Conservation (phyloP, 2,888 invertebrate species). For the Dasysyrphus albostriatus region DNA sequence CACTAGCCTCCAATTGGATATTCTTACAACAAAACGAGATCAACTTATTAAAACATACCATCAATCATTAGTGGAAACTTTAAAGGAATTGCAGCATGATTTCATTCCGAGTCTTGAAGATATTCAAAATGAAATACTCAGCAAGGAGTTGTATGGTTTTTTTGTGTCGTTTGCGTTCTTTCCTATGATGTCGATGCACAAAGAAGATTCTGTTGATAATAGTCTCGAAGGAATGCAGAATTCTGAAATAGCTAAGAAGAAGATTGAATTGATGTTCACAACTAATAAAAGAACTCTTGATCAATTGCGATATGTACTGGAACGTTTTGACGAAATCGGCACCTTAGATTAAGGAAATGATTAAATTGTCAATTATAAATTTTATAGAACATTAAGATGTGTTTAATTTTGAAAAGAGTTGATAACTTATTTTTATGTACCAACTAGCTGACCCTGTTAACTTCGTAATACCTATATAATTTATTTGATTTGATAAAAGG, state of each 20-base stretch:
- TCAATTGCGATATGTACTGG: slow-evolving; percentile 79
- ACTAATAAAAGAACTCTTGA: slow-evolving; percentile 80
- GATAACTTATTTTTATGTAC: too few relatives aligned
- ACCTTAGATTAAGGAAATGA: slow-evolving; percentile 78
- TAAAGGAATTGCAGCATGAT: slow-evolving; percentile 78
- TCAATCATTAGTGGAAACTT: slow-evolving; percentile 77
- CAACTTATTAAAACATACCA: slow-evolving; percentile 80
- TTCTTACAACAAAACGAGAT: slow-evolving; percentile 78
- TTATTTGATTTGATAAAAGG: too few relatives aligned
- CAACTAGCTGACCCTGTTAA: too few relatives aligned
- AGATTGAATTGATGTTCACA: slow-evolving; percentile 82
- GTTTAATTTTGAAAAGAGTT: too few relatives aligned
- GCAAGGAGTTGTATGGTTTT: slow-evolving; percentile 81
- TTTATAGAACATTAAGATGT: neutral
- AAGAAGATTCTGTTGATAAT: slow-evolving; percentile 81
- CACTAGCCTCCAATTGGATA: slow-evolving; percentile 81
- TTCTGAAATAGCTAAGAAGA: slow-evolving; percentile 80
- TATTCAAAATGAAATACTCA: slow-evolving; percentile 79
- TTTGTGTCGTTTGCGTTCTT: slow-evolving; percentile 82
- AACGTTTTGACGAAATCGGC: slow-evolving; percentile 80
- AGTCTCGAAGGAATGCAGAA: slow-evolving; percentile 81
- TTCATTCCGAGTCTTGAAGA: slow-evolving; percentile 78
- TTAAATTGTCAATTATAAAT: too few relatives aligned
- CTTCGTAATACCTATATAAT: too few relatives aligned
- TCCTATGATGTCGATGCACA: slow-evolving; percentile 82